phyloP scores from a whole-genome alignment of 2,888 invertebrate genomes.

The Lamellibrachia columna region DNA sequence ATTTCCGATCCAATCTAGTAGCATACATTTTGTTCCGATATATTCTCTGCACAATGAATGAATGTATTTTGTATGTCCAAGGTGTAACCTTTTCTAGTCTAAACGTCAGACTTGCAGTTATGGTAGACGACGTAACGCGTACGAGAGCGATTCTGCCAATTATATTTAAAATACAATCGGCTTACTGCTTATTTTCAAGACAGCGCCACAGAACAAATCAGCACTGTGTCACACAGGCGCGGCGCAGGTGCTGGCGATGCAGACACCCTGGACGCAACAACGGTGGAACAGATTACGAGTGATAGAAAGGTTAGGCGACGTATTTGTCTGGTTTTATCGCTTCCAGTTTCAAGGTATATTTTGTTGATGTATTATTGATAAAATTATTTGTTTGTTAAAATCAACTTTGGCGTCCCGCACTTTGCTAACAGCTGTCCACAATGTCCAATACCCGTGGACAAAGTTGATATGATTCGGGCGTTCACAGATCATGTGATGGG shows the following conservation, averaged over 20 bases:
- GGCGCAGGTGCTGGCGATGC: background rate
- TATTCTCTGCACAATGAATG: too few relatives aligned
- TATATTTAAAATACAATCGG: background rate
- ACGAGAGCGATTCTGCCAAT: background rate
- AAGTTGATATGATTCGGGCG: too few relatives aligned
- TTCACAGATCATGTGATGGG: too few relatives aligned
- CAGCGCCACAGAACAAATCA: background rate
- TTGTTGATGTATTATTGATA: too few relatives aligned
- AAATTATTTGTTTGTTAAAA: too few relatives aligned
- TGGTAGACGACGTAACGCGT: background rate
- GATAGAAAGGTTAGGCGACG: background rate
- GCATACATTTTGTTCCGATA: too few relatives aligned
- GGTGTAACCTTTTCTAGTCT: background rate
- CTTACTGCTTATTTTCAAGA: background rate
- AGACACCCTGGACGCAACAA: background rate
- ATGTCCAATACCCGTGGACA: too few relatives aligned
- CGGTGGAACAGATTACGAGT: background rate
- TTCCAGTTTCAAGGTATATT: background rate
- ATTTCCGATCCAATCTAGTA: too few relatives aligned
- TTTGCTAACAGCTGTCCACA: too few relatives aligned
- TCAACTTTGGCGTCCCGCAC: too few relatives aligned
- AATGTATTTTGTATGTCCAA: too few relatives aligned
- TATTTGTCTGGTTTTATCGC: background rate
- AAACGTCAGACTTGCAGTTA: too few relatives aligned
- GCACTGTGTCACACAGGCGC: background rate